These are phyloP conservation scores for Cyclargus thomasi DNA, from an alignment of 1,140 invertebrate genomes.

Conservation along the genomic window DNA sequence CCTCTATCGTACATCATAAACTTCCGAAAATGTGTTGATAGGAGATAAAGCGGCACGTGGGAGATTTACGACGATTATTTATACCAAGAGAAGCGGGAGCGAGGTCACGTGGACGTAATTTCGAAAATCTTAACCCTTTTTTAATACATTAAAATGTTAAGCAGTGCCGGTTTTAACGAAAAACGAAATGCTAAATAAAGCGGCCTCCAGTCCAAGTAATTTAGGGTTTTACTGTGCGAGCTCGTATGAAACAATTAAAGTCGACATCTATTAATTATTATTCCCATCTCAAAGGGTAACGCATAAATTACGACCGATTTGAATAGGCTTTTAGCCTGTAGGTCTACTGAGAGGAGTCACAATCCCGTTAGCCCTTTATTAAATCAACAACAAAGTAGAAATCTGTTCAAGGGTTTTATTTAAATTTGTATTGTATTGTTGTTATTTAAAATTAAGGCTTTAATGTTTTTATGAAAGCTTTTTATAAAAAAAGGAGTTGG, in stretches of 20 bases:
- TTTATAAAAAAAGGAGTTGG: too few relatives aligned
- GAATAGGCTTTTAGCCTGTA: neutral
- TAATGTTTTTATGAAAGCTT: too few relatives aligned
- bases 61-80: neutral
- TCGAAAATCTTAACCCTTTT: neutral
- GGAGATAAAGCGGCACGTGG: neutral
- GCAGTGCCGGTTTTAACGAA: neutral
- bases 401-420: neutral
- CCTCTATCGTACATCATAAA: neutral
- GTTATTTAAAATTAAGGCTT: neutral
- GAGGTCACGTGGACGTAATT: neutral
- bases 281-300: neutral
- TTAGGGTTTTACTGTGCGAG: neutral
- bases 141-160: neutral
- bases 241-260: neutral
- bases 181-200: neutral
- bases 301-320: neutral
- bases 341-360: neutral
- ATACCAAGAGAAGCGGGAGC: neutral
- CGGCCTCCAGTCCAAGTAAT: neutral
- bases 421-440: neutral
- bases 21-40: neutral
- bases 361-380: neutral
- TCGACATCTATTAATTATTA: slow-evolving; percentile 13
- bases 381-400: slow-evolving; percentile 1